Base-by-base conservation (phyloP, 2,113 vertebrate genomes). In the Cephalopterus ornatus region DNA sequence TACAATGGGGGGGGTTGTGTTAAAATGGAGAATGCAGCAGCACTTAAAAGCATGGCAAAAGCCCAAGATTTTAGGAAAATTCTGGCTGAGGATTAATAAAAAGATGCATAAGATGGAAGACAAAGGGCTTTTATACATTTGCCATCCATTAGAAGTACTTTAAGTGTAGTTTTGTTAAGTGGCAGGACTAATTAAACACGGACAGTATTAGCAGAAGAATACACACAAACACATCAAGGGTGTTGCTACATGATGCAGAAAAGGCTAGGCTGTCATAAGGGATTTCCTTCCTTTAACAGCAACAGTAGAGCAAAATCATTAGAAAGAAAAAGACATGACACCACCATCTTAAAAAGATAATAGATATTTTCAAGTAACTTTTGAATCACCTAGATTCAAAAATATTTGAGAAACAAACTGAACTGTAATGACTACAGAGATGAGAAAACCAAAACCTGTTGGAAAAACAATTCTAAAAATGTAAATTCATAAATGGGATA, bases 161-260 rank as follows among this genome's bases (percentile, higher is more conserved):
- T 7, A 89, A 80, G 22, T 14, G 27, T 14, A 84, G 35, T 73
- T 87, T 80, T 87, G n/a, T 66, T 8, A 79, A 91, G 53, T 17
- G 28, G 41, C 39, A 58, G 37, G 18, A 76, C 76, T 77, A 92
- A 62, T 37, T 76, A 93, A 80, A 72, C 26, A 65, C 4, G 32
- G 44, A 46, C 28, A 88, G 11, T n/a, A 47, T 50, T 44, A 63
- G 62, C 50, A 77, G 52, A 62, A 79, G 46, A 91, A 95, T 16
- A 17, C 27, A 67, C 0, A 2, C 3, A 2, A 88, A 81, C 21
- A 39, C 4, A 4, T 47, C 26, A 68, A 78, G 32, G 0, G 0
- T 32, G 4, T 63, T 70, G 59, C 52, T 56, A 58, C 21, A 89
- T 41, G 41, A 86, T 26, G 18, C 49, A 85, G 30, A 62, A 81